phyloP scores from a whole-genome alignment of 2,888 invertebrate genomes.

The Scelioninae gen. 2 region DNA sequence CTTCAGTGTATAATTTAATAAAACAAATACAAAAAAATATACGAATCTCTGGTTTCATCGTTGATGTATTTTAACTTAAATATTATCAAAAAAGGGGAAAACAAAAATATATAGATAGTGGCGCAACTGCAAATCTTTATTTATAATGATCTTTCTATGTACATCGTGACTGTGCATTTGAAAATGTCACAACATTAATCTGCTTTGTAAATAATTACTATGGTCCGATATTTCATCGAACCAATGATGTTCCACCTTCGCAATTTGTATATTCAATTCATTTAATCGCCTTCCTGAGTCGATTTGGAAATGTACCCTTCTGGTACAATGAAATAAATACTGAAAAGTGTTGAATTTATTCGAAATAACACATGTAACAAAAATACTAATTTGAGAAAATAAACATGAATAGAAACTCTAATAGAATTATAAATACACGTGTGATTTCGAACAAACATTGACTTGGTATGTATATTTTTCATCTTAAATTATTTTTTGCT shows the following conservation, averaged over 20 bases:
- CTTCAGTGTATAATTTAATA: too few species aligned
- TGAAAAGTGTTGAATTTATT: slow-evolving; percentile 16
- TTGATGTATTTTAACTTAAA: too few species aligned
- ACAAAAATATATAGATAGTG: background rate
- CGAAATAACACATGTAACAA: slow-evolving; percentile 12
- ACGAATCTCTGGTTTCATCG: too few species aligned
- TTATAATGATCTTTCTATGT: slow-evolving; percentile 69
- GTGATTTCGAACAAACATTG: slow-evolving; percentile 23
- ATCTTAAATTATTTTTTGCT: slow-evolving; percentile 2
- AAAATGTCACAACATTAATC: slow-evolving; percentile 38
- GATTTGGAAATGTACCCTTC: slow-evolving; percentile 27
- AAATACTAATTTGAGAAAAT: too few species aligned
- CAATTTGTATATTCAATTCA: slow-evolving; percentile 42
- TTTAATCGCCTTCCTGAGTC: slow-evolving; percentile 41
- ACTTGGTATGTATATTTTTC: slow-evolving; percentile 1
- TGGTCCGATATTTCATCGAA: slow-evolving; percentile 23
- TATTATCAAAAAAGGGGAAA: background rate
- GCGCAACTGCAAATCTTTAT: slow-evolving; percentile 66
- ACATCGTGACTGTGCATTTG: slow-evolving; percentile 66
- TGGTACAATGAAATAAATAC: slow-evolving; percentile 25
- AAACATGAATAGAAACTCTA: too few species aligned
- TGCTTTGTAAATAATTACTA: slow-evolving; percentile 48
- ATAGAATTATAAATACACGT: too few species aligned
- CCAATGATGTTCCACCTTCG: slow-evolving; percentile 37
- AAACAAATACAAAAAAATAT: too few species aligned